Evolutionary conservation across 2,888 invertebrate genomes (phyloP), one percentile per base, ranked within the genome.

Genomic region (Branchellion lobata): DNA sequence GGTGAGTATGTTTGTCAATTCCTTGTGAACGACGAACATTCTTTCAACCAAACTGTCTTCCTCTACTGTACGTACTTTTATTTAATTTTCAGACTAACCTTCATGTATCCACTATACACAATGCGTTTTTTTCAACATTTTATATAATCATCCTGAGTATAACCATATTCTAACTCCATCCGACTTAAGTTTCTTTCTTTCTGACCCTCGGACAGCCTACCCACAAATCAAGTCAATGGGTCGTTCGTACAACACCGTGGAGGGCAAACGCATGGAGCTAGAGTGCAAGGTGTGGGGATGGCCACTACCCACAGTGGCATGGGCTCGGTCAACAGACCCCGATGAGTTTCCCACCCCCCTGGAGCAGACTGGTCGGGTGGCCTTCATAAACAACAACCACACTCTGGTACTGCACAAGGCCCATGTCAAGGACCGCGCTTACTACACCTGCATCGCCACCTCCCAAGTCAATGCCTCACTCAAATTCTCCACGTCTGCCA

Each of bases 231-330:
- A 79, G 75, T 24, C 75, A 0, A 65, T 79, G 75, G 75, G 75
- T 33, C 61, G 79, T n/a, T 79, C 79, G 29, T 29, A 75, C 33
- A 79, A 79, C 69, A 74, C 74, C 11, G 75, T 71, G 0, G 79
- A 73, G 40, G 79, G 79, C 61, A 74, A 29, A n/a, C 47, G 21
- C 65, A 57, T 79, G n/a, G 75, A 79, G 27, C 36, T 79, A 29
- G 36, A 21, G 61, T 79, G 79, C 79, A 79, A 75, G 33, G 75
- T 40, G 27, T 79, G 79, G 79, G 79, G 79, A 18, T 79, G 75
- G 75, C 79, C 79, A 0, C 11, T n/a, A 21, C 79, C 79, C 29
- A 68, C 40, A 36, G 75, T 79, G 21, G 40, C 68, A 27, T 79
- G 79, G 79, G 33, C 65, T 0, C 57, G 36, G 14, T 57, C 74